Conservation (phyloP, 2,113 vertebrate genomes). For the Agapornis roseicollis region DNA sequence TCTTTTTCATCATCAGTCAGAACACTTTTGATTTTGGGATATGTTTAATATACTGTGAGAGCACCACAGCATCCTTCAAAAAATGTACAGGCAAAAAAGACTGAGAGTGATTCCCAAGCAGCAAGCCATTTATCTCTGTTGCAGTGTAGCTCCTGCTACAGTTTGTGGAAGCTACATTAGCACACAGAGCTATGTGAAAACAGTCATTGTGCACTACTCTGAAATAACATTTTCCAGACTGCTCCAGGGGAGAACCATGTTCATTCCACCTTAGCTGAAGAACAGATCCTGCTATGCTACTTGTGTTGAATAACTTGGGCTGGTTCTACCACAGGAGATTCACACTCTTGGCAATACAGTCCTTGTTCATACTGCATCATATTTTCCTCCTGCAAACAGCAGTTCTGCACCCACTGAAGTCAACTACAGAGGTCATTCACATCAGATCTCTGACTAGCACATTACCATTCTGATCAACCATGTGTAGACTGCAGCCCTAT, state of each 20-base stretch:
- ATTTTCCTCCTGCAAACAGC: neutral
- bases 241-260: neutral
- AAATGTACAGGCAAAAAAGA: neutral
- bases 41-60: neutral
- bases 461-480: neutral
- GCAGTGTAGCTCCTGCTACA: neutral
- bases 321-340: neutral
- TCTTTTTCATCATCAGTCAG: neutral
- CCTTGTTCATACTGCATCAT: neutral
- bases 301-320: neutral
- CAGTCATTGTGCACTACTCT: neutral
- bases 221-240: neutral
- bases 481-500: accelerated
- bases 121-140: neutral
- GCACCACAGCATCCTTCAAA: neutral
- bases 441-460: neutral
- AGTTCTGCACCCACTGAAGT: neutral
- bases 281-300: neutral
- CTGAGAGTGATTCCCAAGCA: neutral
- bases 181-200: neutral
- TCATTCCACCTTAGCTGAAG: neutral
- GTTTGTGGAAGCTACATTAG: neutral
- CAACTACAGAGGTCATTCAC: neutral
- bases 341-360: neutral
- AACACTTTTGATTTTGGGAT: neutral